Evolutionary conservation across 1,140 invertebrate species (phyloP).

Genomic region (Odontomachus brunneus): DNA sequence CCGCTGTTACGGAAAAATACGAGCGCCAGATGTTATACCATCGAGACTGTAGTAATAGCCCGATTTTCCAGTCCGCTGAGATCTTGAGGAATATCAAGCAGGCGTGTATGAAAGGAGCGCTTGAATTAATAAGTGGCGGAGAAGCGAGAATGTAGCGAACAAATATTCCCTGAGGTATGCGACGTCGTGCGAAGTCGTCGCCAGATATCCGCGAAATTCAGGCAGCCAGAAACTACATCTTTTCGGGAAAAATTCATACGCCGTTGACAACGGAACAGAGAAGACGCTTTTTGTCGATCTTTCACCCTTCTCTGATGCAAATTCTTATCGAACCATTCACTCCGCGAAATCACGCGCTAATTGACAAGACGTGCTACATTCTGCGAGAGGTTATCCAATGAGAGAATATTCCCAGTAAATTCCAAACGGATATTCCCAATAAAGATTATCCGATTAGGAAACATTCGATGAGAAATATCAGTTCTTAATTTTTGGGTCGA

Average conservation of each 20-base stretch:
- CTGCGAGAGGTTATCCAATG: no score
- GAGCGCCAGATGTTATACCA: constrained; percentile 24
- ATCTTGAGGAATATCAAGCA: constrained; percentile 6
- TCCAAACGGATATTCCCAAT: no score
- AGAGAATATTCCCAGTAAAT: no score
- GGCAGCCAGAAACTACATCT: background rate
- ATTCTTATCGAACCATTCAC: background rate
- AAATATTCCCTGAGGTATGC: background rate
- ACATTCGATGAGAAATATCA: no score
- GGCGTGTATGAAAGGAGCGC: background rate
- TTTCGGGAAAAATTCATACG: no score
- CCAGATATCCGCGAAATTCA: background rate
- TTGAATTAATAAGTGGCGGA: background rate
- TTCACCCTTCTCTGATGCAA: background rate
- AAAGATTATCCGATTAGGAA: no score
- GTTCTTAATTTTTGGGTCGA: no score
- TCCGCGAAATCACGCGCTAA: background rate
- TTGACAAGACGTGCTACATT: no score
- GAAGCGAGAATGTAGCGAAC: background rate
- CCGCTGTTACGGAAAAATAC: constrained; percentile 14
- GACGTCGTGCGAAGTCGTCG: background rate
- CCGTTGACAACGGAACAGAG: no score
- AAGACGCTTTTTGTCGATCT: no score
- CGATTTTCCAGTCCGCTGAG: background rate
- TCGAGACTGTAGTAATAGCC: background rate